phyloP scores from a whole-genome alignment of 2,888 invertebrate genomes.

The Dynastes grantii region DNA sequence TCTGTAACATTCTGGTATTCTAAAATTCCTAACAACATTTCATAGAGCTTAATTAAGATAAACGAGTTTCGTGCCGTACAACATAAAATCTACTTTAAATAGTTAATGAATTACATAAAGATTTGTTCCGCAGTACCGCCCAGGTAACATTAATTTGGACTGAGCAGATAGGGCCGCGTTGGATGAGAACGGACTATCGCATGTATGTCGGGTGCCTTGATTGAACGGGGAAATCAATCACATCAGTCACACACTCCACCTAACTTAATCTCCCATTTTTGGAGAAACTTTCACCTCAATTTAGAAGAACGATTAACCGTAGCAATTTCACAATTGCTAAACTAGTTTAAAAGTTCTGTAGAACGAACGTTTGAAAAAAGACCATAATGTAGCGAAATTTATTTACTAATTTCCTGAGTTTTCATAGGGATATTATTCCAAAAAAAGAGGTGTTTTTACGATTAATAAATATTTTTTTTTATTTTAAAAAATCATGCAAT shows the following conservation, averaged over 20 bases:
- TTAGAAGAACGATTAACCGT: conserved; percentile 13
- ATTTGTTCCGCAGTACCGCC: conserved; percentile 64
- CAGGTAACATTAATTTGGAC: conserved; percentile 68
- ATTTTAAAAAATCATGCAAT: too few species aligned
- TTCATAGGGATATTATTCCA: too few species aligned
- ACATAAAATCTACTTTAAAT: conserved; percentile 13
- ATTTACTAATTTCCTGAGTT: too few species aligned
- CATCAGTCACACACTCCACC: conserved; percentile 58
- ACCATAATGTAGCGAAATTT: too few species aligned
- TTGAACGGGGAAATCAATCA: conserved; percentile 63
- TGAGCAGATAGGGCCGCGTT: conserved; percentile 57
- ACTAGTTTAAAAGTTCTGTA: neutral
- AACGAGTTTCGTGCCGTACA: neutral
- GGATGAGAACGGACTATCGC: conserved; percentile 47
- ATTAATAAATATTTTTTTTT: too few species aligned
- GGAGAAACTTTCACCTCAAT: conserved; percentile 33
- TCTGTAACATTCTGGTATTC: too few species aligned
- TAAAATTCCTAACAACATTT: too few species aligned
- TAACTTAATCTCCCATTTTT: conserved; percentile 56
- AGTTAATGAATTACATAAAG: conserved; percentile 64
- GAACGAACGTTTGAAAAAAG: too few species aligned
- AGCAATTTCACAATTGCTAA: neutral
- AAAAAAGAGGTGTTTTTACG: too few species aligned
- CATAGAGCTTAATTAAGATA: too few species aligned
- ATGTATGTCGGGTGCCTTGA: conserved; percentile 54